Base-by-base conservation (phyloP, 2,113 vertebrate species). In the Columba livia region DNA sequence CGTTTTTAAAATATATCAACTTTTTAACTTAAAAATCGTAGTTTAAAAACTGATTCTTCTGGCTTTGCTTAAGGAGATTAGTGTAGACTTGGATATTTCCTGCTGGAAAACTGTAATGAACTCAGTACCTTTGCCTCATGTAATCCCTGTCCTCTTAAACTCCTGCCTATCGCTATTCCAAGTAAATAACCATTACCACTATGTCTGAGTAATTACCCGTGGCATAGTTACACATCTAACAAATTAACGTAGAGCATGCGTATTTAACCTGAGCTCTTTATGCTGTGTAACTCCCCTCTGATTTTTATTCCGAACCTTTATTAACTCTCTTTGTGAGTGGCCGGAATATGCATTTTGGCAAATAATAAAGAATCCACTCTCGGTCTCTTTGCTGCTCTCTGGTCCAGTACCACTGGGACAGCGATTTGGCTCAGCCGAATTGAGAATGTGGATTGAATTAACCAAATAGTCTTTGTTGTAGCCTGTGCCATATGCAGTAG, bases 31-130 rank as follows among this genome's bases (percentile, higher is more conserved):
- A 91, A 94, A 78, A 93, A 90, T 54, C 57, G 6, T 96, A 91
- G 96, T 96, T 91, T 91, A 53, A 87, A 97, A 96, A 77, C 94
- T 97, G 90, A 96, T 97, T 96, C 88, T 97, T 96, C 96, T 95
- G 94, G 96, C 98, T 98, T 98, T 97, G 98, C 97, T 98, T 95
- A 95, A 98, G 94, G 96, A 97, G 91, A 95, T 96, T 87, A 96
- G 92, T 79, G 84, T 95, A 97, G 95, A 96, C 65, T 83, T 88
- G 96, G 94, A 71, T 95, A 86, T 94, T 97, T 97, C 94, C 84
- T 94, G 93, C 94, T 96, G 94, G 85, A 94, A 92, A 96, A 86
- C 89, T 38, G 67, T 96, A 91, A 97, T 95, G 34, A 93, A 74
- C 80, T 91, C 94, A 81, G 51, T 95, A 60, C 67, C 38, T 93